Evolutionary conservation across 2,113 vertebrate species (phyloP), one percentile per base, ranked within the genome.

Genomic region (Cathartes aura): DNA sequence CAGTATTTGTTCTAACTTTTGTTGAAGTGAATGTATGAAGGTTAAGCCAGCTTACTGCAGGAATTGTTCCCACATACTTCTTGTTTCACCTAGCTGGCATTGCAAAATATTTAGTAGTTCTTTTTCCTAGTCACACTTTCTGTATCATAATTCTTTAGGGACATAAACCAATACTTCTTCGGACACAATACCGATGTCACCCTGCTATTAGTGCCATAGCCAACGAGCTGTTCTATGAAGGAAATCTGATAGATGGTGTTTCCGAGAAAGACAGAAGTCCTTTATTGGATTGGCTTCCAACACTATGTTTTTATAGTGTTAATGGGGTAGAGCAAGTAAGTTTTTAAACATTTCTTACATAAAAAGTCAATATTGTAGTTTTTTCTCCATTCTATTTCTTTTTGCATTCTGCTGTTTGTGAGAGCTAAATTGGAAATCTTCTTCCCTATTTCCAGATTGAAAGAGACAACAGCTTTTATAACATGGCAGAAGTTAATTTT

Each of bases 181-280:
- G 98, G 72, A 99, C 98, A 2, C 98, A 99, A 30, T 99, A 99
- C 89, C 98, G 98, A 62, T 99, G 98, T 66, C 98, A 99, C 74
- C 98, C 98, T 43, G 92, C 96, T 32, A 99, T 99, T 45, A 98
- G 98, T 43, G 97, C 98, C 50, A 43, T 99, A 4, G 96, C 98
- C 78, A 98, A 98, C 8, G 97, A 98, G 47, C 96, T 99, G 10
- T 99, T 99, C 91, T 99, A 99, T 4, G 90, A 84, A 12, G 98
- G 98, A 27, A 67, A 43, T n/a, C 97, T 99, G 38, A 26, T 87
- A 18, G 84, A 99, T 21, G 98, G 98, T 0, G 59, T 98, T 93
- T 97, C 98, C 1, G 78, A 97, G 89, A 13, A 50, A 12, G 98
- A 98, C 6, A 95, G 98, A 55, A 60, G 83, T 43, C 98, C 98